Base-by-base conservation (phyloP, 2,888 invertebrate species). In the Drosophila lacicola region DNA sequence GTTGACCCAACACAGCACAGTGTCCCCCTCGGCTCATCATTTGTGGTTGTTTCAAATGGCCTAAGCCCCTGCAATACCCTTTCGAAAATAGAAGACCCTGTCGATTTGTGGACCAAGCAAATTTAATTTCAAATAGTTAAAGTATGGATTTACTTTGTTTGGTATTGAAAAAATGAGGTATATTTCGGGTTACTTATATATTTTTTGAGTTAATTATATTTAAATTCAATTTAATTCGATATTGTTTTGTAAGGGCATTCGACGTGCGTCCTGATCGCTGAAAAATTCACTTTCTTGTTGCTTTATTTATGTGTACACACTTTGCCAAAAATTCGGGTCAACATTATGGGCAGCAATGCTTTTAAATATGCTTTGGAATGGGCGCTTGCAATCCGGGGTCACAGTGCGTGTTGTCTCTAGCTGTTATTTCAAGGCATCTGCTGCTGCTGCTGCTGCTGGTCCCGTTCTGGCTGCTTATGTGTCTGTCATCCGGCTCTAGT, bases 271-370 rank as follows among this genome's bases (percentile, higher is more conserved):
- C 45, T 51, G 25, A n/a, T 8, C 34, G 1, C 25, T 8, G 0
- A 9, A n/a, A 8, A 11, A 8, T 14, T 58, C 21, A 50, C 2
- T 44, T 61, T 53, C 74, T 85, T 88, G 70, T 78, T 82, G 88
- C 86, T 78, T 88, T 86, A 85, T 85, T 83, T 83, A 83, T 83
- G 82, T 85, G 82, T 69, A 69, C 71, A 79, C 77, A 79, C 73
- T 79, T 84, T 86, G 81, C 66, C 86, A 86, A 81, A 87, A 85
- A 87, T 88, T 89, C 82, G 85, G 85, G 89, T 85, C 88, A 85
- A 85, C 89, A 86, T 89, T 89, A 89, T 85, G 85, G 87, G 69
- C 87, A 80, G 74, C 87, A 55, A 76, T 70, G 77, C 63, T 42
- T 73, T 73, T 70, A 71, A 69, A 73, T 68, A 70, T 71, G 68